Evolutionary conservation across 2,888 invertebrate genomes (phyloP), one percentile per base, ranked within the genome.

Genomic region (Eupithecia insigniata): DNA sequence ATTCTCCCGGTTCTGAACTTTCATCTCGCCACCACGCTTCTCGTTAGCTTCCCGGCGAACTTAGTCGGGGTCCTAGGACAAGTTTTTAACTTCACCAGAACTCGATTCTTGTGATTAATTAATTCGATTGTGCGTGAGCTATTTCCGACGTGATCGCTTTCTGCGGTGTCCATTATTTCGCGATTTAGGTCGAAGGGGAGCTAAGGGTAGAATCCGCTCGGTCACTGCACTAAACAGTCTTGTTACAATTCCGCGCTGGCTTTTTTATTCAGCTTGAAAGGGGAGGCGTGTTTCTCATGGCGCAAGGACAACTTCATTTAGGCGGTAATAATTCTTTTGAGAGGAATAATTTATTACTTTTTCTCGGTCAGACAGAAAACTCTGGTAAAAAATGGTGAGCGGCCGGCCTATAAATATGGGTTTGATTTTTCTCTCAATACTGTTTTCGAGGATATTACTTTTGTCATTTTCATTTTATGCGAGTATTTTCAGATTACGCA

Each of bases 11-110:
- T 82, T 79, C 79, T 90, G 88, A 93, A 92, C 90, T 92, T 92
- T 92, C 92, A 86, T 90, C 89, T 89, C 62, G 87, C 87, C 87
- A 86, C 89, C 91, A 85, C 86, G 90, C 89, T 92, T 89, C 92
- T 94, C 91, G 92, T 93, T 92, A 93, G 91, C 89, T 92, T 92
- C 92, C 90, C 90, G 92, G 92, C 89, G 90, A 94, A 93, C 90
- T 94, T 92, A 78, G 83, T 74, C 89, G 81, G 84, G 79, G 85
- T 87, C 90, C 86, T 90, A 83, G 86, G 86, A 88, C 86, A 91
- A 92, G 89, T 91, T 92, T 94, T 93, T 92, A 92, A 93, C 91
- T 93, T 87, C 74, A 83, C 81, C 80, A 82, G 82, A 87, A 89
- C 89, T 89, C 85, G 88, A 85, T 88, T 89, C 87, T 88, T 87